These are phyloP conservation scores for Pangasius sanitwongsei DNA, from an alignment of 2,797 vertebrate species.

Conservation along the genomic window DNA sequence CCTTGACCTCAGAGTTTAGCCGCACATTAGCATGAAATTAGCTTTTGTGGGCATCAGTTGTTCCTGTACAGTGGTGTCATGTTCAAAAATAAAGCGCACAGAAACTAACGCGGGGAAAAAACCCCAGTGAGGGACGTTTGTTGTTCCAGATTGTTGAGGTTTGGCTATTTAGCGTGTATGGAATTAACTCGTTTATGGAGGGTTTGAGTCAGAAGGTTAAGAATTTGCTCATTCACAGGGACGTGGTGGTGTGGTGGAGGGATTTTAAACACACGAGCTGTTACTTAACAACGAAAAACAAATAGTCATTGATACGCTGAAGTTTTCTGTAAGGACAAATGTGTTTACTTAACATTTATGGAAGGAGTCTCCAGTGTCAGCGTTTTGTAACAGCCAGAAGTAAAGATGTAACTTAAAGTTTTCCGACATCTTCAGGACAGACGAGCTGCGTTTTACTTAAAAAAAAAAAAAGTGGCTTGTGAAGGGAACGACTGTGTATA, in stretches of 20 bases:
- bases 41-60: constrained; percentile 28
- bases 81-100: not conserved
- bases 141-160: constrained; percentile 23
- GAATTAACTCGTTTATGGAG: not conserved
- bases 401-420: not conserved
- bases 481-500: not conserved
- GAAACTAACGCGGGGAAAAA: not conserved
- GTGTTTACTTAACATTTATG: not conserved
- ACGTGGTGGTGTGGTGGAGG: not conserved
- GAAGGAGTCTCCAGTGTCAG: constrained; percentile 2
- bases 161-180: not conserved
- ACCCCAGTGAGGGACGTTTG: not conserved
- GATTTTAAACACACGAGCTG: not conserved
- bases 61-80: not conserved
- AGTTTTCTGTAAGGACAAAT: not conserved
- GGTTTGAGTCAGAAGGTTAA: not conserved
- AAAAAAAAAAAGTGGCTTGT: not conserved
- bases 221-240: not conserved
- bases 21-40: constrained; percentile 22
- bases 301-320: not conserved
- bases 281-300: not conserved
- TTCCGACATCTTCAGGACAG: not conserved
- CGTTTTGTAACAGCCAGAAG: not conserved
- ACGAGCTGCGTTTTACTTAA: no score
- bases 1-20: not conserved